Evolutionary conservation across 2,113 vertebrate genomes (phyloP).

Genomic region (Seriola rivoliana): DNA sequence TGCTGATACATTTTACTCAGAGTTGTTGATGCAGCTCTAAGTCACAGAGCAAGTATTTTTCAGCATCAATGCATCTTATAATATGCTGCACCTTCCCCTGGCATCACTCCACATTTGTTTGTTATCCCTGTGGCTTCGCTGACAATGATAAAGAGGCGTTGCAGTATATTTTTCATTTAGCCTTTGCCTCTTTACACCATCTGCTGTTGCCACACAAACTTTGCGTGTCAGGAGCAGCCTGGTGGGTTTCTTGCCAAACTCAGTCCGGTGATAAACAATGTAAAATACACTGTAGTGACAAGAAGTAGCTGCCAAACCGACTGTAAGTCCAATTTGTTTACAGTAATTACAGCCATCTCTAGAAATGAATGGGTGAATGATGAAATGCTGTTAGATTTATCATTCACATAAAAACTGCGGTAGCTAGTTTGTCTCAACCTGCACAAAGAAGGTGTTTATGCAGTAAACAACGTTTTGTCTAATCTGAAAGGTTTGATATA

Average conservation of each 20-base stretch:
- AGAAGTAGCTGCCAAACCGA: not conserved
- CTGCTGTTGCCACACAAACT: not conserved
- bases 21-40: not conserved
- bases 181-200: conserved; percentile 17
- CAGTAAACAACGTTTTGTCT: not conserved
- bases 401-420: not conserved
- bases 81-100: not conserved
- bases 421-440: not conserved
- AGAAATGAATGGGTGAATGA: not conserved
- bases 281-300: not conserved
- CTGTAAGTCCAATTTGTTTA: not conserved
- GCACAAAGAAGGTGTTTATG: not conserved
- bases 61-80: not conserved
- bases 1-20: not conserved
- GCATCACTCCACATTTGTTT: not conserved
- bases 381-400: not conserved
- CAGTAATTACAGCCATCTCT: not conserved
- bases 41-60: not conserved
- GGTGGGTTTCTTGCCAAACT: not conserved
- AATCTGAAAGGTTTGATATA: not conserved
- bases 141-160: not conserved
- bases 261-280: not conserved
- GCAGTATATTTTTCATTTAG: not conserved
- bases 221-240: not conserved
- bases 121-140: not conserved